Percentiles rank a stretch among this genome's conserved stretches.
These are phyloP conservation scores for Tetragnatha versicolor DNA, from an alignment of 1,140 invertebrate species.

Conservation along the genomic window DNA sequence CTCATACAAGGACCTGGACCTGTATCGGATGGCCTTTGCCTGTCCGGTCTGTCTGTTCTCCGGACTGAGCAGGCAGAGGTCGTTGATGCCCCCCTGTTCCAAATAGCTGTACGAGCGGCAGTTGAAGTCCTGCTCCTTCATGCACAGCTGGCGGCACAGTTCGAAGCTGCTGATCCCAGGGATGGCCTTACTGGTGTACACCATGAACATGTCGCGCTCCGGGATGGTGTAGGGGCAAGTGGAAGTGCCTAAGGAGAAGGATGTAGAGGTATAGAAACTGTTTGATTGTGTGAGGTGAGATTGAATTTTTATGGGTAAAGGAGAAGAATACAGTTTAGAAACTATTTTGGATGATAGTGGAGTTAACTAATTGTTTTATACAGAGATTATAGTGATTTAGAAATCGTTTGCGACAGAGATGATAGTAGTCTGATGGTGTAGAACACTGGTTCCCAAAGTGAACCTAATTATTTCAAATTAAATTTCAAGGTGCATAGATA, in stretches of 20 bases:
- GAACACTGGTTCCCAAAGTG: too few species aligned
- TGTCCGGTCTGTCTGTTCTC: constrained; percentile 63
- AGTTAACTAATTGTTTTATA: too few species aligned
- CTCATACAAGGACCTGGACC: constrained; percentile 63
- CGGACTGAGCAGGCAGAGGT: constrained; percentile 64
- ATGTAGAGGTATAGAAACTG: neutral
- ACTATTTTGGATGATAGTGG: too few species aligned
- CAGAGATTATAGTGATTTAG: neutral
- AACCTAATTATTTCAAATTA: too few species aligned
- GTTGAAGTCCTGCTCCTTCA: constrained; percentile 66
- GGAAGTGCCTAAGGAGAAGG: constrained; percentile 59
- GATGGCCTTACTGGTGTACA: constrained; percentile 66
- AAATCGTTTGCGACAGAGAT: too few species aligned
- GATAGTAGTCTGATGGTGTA: too few species aligned
- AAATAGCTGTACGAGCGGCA: constrained; percentile 68
- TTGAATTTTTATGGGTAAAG: neutral
- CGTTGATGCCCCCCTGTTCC: constrained; percentile 57
- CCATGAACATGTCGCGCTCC: constrained; percentile 62
- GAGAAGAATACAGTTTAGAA: too few species aligned
- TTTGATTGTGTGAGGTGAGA: neutral
- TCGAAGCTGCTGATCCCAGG: constrained; percentile 59
- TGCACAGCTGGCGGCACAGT: constrained; percentile 66
- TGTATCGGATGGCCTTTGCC: constrained; percentile 62
- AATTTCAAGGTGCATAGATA: too few species aligned
- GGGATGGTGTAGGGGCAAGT: constrained; percentile 62